A percentile compares a stretch with the other conserved stretches of the same genome.
These are phyloP conservation scores for Dryococelus australis DNA, from an alignment of 2,888 invertebrate species.

Conservation along the genomic window DNA sequence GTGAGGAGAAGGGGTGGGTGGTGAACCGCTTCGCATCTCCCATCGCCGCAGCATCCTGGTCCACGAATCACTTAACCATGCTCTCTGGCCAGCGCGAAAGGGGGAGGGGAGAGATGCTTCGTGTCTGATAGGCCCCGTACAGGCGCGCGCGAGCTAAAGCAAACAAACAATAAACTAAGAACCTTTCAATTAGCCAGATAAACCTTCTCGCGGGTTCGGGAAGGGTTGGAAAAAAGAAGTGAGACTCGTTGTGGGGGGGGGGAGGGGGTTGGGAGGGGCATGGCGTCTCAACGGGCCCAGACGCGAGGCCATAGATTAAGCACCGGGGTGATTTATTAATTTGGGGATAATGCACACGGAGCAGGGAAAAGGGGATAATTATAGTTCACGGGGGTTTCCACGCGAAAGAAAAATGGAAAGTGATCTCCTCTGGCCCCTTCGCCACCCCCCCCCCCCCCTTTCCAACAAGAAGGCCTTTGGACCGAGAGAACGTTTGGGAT, in stretches of 20 bases:
- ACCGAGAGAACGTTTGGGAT: neutral
- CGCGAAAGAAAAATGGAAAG: neutral
- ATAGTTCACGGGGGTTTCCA: slow-evolving; percentile 30
- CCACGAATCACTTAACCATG: slow-evolving; percentile 6
- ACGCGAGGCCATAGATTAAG: neutral
- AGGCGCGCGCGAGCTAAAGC: slow-evolving; percentile 30
- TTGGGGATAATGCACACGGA: slow-evolving; percentile 36
- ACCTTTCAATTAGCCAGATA: slow-evolving; percentile 38
- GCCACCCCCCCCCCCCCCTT: too few relatives aligned
- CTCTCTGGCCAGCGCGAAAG: neutral
- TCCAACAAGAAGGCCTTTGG: too few relatives aligned
- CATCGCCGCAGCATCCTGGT: neutral
- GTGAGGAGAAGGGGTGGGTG: neutral
- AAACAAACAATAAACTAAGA: slow-evolving; percentile 40
- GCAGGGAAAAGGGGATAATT: slow-evolving; percentile 32
- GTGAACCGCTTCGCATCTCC: neutral
- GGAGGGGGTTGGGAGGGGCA: neutral
- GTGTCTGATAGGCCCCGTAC: neutral
- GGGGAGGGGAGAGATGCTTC: neutral
- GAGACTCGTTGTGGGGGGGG: too few relatives aligned
- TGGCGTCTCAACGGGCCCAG: neutral
- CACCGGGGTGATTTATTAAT: slow-evolving; percentile 37
- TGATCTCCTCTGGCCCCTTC: too few relatives aligned
- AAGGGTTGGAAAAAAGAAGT: neutral
- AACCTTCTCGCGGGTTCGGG: neutral